Conservation (phyloP, 2,888 invertebrate species). For the Dendrolimus houi region DNA sequence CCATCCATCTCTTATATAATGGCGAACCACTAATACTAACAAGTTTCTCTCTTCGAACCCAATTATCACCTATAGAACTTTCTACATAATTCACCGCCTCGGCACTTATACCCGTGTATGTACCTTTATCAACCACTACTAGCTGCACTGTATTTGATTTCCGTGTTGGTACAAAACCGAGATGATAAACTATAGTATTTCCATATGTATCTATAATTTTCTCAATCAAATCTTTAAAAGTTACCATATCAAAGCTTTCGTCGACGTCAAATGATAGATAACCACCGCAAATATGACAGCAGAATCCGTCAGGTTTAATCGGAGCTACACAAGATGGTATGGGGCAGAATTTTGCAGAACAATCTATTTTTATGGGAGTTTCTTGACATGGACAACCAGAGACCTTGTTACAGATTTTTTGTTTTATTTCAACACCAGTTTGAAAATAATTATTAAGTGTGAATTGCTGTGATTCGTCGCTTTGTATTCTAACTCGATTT, state of each 20-base stretch:
- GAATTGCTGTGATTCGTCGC: conserved; percentile 29
- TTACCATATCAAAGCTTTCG: conserved; percentile 37
- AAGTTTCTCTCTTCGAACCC: conserved; percentile 32
- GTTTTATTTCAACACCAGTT: conserved; percentile 24
- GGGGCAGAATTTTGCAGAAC: conserved; percentile 45
- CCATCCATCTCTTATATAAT: conserved; percentile 35
- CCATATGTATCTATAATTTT: conserved; percentile 30
- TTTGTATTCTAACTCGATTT: conserved; percentile 9
- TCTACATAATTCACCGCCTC: conserved; percentile 39
- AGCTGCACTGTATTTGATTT: conserved; percentile 30
- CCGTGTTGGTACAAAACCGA: conserved; percentile 29
- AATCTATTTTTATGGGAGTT: conserved; percentile 34
- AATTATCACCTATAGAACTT: conserved; percentile 30
- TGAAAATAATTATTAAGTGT: conserved; percentile 22
- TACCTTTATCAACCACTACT: conserved; percentile 48
- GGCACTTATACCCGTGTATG: conserved; percentile 47
- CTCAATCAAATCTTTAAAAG: conserved; percentile 39
- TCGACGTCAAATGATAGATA: conserved; percentile 37
- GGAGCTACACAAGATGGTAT: conserved; percentile 44
- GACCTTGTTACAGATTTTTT: conserved; percentile 23
- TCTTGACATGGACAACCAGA: conserved; percentile 57
- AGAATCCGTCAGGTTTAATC: conserved; percentile 52
- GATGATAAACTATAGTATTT: conserved; percentile 34
- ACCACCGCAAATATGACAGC: conserved; percentile 62
- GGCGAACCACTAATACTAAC: conserved; percentile 47